Conservation (phyloP, 2,113 vertebrate genomes). For the Corapipo altera region DNA sequence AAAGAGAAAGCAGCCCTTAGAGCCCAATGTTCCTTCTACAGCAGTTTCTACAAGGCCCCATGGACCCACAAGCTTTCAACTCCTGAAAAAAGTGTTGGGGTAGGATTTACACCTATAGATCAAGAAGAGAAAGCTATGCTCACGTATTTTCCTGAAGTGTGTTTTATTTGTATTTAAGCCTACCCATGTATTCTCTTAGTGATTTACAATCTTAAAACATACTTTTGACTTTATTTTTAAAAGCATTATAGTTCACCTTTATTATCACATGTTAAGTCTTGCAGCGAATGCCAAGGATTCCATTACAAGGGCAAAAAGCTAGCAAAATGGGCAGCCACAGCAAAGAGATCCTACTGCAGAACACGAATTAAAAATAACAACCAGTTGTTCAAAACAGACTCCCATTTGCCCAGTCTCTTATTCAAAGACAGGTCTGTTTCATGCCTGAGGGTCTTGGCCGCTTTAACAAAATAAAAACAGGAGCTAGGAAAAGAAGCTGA, state of each 20-base stretch:
- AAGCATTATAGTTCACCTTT: neutral
- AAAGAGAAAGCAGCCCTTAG: conserved; percentile 23
- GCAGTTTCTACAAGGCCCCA: conserved; percentile 43
- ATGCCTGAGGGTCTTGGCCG: neutral
- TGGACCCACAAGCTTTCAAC: conserved; percentile 31
- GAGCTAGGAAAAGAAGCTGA: neutral
- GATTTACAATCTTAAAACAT: conserved; percentile 13
- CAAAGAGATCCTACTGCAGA: neutral
- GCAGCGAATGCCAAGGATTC: neutral
- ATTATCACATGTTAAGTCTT: neutral
- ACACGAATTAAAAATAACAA: neutral
- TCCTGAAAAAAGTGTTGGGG: neutral
- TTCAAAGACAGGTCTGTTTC: neutral
- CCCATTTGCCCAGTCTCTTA: neutral
- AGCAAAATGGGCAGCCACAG: neutral
- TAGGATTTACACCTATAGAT: conserved; percentile 56
- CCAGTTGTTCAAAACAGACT: neutral
- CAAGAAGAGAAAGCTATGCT: conserved; percentile 20
- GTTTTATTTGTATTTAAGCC: conserved; percentile 45
- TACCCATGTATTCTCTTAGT: neutral
- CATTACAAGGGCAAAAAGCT: neutral
- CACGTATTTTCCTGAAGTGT: conserved; percentile 8
- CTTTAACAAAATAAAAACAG: neutral
- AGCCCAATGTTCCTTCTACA: neutral
- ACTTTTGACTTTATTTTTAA: neutral